Evolutionary conservation across 2,113 vertebrate genomes (phyloP), one percentile per base, ranked within the genome.

Genomic region (Hiodon alosoides): DNA sequence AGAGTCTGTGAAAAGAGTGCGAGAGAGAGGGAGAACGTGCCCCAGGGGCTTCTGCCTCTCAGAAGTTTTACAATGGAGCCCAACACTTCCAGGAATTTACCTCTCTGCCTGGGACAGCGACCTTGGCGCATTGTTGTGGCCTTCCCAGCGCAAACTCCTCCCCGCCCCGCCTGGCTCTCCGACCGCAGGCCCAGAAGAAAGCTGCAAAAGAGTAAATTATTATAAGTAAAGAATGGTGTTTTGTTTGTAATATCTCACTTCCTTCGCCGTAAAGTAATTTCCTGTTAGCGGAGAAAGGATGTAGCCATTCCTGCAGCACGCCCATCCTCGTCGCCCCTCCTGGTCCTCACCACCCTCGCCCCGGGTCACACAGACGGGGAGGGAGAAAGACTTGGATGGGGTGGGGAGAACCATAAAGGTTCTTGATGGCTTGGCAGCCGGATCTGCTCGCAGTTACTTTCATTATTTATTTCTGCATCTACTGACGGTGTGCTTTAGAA

Each of bases 71-170:
- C 10, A 66, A 31, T 7, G 10, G 4, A 53, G 60, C 60, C 13
- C 72, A 53, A 50, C 50, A 13, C 72, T 73, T 73, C 72, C 17
- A 73, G 13, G 52, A 47, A 57, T 57, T 46, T 74, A 47, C 16
- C 3, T n/a, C 53, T 16, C 68, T 67, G 3, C 14, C 51, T 47
- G 14, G 51, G 50, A 14, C 2, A 31, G 31, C 31, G 31, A 31
- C 31, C 31, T 31, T 31, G 31, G 31, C 50, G 7, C 50, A 69
- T 69, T 69, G 67, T 69, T 69, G 8, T n/a, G 4, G 51, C 8
- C 13, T 17, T 50, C 67, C 67, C 67, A 7, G 50, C 9, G 50
- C 47, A 16, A 14, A 67, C 3, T 2, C 65, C 55, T 46, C 48
- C 65, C 13, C 10, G 31, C 46, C 46, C 7, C 17, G 4, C 59